Base-by-base conservation (phyloP, 2,113 vertebrate genomes). In the Aptenodytes forsteri region DNA sequence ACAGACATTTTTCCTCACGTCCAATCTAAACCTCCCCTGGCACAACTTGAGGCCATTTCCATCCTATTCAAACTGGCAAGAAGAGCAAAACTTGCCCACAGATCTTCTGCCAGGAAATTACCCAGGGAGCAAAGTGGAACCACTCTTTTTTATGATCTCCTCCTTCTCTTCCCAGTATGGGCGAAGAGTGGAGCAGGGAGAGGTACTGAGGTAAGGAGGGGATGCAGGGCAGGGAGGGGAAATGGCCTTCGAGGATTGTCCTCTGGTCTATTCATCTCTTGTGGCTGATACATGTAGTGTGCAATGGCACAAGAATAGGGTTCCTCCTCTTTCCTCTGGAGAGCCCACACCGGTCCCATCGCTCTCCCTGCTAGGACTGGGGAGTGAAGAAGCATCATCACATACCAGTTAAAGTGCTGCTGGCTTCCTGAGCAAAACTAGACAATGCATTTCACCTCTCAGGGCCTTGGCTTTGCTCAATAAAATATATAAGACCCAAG, bases 171-270 rank as follows among this genome's bases (percentile, higher is more conserved):
- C 36, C 71, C 40, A 42, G 3, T 34, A 9, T 4, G 6, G 19
- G 26, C 0, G 4, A 34, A 30, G 49, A 34, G 9, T 30, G 23
- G 23, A 70, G 20, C 13, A 32, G 62, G 46, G 16, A 70, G 11
- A 16, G 47, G 11, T 30, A 23, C 29, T 11, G 36, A 27, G 52
- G 5, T 27, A 6, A 46, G 49, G 44, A 11, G 10, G 7, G 64
- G 11, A 22, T 14, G 27, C 3, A 7, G 30, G n/a, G 15, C n/a
- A 61, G 21, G 18, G 46, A 52, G 9, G 19, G 6, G 17, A 38
- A 14, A 20, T 18, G 19, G 6, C 11, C 2, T 0, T 21, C 0
- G 2, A 27, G 47, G 42, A 38, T 30, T 67, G 16, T 22, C 30
- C 10, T 56, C 47, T 32, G 16, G 30, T 55, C 47, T 42, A 8